These are phyloP conservation scores for Melanotaenia maccullochi DNA, from an alignment of 2,797 vertebrate genomes.

Conservation along the genomic window DNA sequence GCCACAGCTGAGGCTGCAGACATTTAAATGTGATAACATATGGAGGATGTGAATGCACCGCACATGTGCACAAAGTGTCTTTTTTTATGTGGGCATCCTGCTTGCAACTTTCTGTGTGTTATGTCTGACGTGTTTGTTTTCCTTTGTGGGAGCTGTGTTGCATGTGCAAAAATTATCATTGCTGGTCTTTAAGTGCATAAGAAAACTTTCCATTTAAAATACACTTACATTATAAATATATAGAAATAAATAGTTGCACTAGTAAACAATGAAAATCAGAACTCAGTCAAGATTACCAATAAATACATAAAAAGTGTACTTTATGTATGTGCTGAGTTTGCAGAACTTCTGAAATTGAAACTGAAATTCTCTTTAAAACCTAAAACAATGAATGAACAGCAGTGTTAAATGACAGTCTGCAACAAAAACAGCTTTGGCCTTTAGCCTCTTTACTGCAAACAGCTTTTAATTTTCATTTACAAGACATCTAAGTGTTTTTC, in stretches of 20 bases:
- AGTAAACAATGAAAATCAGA: neutral
- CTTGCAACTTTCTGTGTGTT: slow-evolving; percentile 29
- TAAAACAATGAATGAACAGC: slow-evolving; percentile 23
- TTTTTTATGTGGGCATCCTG: slow-evolving; percentile 25
- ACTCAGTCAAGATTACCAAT: neutral
- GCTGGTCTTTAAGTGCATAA: neutral
- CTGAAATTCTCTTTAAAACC: neutral
- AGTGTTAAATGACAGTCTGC: neutral
- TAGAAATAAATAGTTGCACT: neutral
- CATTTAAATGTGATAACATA: slow-evolving; percentile 65
- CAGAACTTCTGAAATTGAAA: slow-evolving; percentile 14
- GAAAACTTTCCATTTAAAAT: slow-evolving; percentile 16
- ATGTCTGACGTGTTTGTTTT: slow-evolving; percentile 12
- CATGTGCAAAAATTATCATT: neutral
- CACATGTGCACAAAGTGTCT: slow-evolving; percentile 11
- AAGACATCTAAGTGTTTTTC: neutral
- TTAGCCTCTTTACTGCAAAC: slow-evolving; percentile 22
- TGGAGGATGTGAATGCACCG: slow-evolving; percentile 53
- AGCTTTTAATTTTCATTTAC: neutral
- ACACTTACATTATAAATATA: neutral
- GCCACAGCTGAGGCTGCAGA: slow-evolving; percentile 54
- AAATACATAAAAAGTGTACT: neutral
- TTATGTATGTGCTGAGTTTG: neutral
- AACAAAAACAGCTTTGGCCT: slow-evolving; percentile 34
- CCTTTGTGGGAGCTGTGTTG: neutral